These are phyloP conservation scores for Sebastes itinus DNA, from an alignment of 2,797 vertebrate species.

Conservation along the genomic window DNA sequence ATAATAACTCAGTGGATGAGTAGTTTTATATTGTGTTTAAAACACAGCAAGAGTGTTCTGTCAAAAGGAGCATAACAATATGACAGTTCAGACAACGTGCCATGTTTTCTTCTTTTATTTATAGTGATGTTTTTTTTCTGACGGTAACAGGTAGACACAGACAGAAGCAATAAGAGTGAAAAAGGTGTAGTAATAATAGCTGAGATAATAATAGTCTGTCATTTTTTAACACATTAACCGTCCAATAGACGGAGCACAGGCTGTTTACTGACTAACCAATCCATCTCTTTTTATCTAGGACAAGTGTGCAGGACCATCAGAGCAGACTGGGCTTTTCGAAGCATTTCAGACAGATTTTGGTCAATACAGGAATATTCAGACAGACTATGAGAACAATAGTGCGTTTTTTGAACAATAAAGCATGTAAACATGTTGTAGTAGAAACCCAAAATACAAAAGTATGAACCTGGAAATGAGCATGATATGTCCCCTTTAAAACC, in stretches of 20 bases:
- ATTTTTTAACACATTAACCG: not conserved
- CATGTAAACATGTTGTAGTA: not conserved
- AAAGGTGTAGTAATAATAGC: constrained; percentile 5
- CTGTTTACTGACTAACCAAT: not conserved
- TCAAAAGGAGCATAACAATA: not conserved
- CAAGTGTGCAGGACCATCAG: not conserved
- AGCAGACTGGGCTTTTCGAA: not conserved
- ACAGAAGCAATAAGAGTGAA: not conserved
- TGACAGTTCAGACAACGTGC: not conserved
- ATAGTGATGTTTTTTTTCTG: not conserved
- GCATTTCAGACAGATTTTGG: not conserved
- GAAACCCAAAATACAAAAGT: not conserved
- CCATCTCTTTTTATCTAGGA: not conserved
- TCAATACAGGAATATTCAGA: not conserved
- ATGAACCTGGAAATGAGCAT: too few species aligned
- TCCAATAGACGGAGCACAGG: not conserved
- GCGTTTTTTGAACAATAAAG: not conserved
- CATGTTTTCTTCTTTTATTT: not conserved
- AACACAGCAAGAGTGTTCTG: not conserved
- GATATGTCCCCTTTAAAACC: not conserved
- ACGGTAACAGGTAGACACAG: not conserved
- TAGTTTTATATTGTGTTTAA: not conserved
- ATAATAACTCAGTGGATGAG: not conserved
- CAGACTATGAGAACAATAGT: not conserved
- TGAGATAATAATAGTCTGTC: constrained; percentile 19